A percentile compares a stretch with the other conserved stretches of the same genome.
Conservation (phyloP, 1,140 invertebrate species). For the Leguminivora glycinivorella region DNA sequence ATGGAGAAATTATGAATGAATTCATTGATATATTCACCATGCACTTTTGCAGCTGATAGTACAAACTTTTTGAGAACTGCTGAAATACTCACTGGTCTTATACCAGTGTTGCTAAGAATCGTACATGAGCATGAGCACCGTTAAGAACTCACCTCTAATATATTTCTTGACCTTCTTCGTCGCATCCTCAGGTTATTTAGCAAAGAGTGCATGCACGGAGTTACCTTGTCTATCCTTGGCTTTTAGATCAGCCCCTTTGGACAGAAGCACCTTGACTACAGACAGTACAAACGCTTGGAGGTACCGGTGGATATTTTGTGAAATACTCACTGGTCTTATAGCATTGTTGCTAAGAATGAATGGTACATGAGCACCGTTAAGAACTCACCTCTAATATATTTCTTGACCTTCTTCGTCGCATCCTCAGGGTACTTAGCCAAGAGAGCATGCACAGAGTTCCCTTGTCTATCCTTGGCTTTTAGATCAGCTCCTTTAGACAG, state of each 20-base stretch:
- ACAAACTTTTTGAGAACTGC: no score
- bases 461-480: constrained; percentile 86
- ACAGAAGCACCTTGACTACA: no score
- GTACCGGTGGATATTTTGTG: no score
- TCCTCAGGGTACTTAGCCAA: constrained; percentile 92
- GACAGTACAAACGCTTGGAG: no score
- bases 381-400: constrained; percentile 90
- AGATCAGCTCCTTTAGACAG: constrained; percentile 91
- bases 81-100: no score
- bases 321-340: no score
- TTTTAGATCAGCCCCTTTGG: constrained; percentile 89
- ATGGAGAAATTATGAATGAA: no score
- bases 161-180: constrained; percentile 90
- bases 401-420: constrained; percentile 91
- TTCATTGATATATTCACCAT: no score
- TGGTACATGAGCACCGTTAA: not conserved
- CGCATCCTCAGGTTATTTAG: constrained; percentile 93
- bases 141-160: constrained; percentile 87
- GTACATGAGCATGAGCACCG: not conserved
- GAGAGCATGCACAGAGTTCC: constrained; percentile 92
- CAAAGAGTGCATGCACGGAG: no score
- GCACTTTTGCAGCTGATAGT: no score
- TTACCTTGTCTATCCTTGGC: constrained; percentile 87
- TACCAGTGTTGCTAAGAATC: no score
- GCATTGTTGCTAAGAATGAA: no score